A percentile compares a stretch with the other conserved stretches of the same genome.
These are phyloP conservation scores for Heliconius congener DNA, from an alignment of 1,140 invertebrate species.

Conservation along the genomic window DNA sequence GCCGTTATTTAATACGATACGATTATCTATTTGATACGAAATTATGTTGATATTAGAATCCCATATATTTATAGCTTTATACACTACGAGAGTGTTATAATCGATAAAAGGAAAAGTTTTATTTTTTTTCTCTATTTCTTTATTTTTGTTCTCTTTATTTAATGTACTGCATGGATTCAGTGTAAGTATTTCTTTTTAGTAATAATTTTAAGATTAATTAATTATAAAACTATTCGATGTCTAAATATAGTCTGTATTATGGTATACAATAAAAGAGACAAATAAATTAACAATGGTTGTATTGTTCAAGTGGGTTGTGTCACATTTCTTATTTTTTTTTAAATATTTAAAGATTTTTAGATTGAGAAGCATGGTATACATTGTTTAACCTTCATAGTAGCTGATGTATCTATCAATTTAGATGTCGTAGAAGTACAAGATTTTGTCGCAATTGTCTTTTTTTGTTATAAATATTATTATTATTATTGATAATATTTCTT, in stretches of 20 bases:
- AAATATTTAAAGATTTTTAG: not conserved
- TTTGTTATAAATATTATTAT: no score
- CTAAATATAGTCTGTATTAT: not conserved
- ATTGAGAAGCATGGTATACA: not conserved
- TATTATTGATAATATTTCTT: no score
- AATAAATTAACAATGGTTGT: slow-evolving; percentile 4
- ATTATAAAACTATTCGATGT: not conserved
- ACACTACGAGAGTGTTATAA: not conserved
- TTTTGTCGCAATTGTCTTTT: not conserved
- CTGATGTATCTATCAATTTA: not conserved
- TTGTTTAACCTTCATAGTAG: not conserved
- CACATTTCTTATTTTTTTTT: not conserved
- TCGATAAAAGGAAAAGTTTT: not conserved
- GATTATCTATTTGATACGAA: no score
- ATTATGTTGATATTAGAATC: not conserved
- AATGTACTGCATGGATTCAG: not conserved
- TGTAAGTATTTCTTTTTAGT: not conserved
- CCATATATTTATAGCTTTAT: not conserved
- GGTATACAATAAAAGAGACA: not conserved
- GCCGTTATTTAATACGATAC: slow-evolving; percentile 4
- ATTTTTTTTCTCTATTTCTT: not conserved
- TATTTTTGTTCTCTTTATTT: not conserved
- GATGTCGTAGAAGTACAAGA: not conserved
- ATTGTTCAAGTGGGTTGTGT: not conserved
- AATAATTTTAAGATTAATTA: not conserved